Conservation (phyloP, 2,888 invertebrate genomes). For the Trisateles emortualis region DNA sequence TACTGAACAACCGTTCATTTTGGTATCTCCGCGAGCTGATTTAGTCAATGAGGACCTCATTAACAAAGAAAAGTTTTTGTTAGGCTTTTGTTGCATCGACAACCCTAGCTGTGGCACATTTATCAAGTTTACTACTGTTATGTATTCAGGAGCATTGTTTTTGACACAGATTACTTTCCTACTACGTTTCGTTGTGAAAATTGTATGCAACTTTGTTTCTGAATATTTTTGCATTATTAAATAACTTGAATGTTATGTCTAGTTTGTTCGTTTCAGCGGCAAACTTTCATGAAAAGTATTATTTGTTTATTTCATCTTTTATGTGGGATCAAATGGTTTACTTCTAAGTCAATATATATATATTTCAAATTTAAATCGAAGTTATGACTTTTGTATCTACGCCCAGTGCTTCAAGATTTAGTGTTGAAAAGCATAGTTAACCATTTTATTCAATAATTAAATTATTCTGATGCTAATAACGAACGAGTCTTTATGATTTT, state of each 20-base stretch:
- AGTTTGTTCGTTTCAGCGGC: constrained; percentile 21
- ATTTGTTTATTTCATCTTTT: not conserved
- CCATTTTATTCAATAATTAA: too few relatives aligned
- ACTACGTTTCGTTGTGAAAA: constrained; percentile 59
- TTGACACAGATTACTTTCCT: constrained; percentile 78
- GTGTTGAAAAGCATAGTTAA: too few relatives aligned
- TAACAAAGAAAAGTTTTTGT: not conserved
- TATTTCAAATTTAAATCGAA: too few relatives aligned
- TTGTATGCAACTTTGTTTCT: constrained; percentile 55
- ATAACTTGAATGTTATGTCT: constrained; percentile 47
- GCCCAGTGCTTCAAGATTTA: too few relatives aligned
- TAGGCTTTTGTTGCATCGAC: not conserved
- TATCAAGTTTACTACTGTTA: constrained; percentile 75
- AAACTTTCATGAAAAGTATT: constrained; percentile 1
- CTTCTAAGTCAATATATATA: too few relatives aligned
- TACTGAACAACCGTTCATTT: too few relatives aligned
- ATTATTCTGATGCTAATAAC: too few relatives aligned
- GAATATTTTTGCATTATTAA: constrained; percentile 58
- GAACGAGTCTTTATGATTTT: too few relatives aligned
- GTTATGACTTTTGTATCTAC: too few relatives aligned
- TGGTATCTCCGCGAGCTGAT: too few relatives aligned
- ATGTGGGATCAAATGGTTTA: too few relatives aligned
- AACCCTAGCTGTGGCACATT: constrained; percentile 58
- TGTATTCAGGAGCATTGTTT: constrained; percentile 76
- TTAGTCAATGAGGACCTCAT: too few relatives aligned